Percentiles rank a stretch among this genome's conserved stretches.
Evolutionary conservation across 2,888 invertebrate species (phyloP).

Genomic region (Volucella inanis): DNA sequence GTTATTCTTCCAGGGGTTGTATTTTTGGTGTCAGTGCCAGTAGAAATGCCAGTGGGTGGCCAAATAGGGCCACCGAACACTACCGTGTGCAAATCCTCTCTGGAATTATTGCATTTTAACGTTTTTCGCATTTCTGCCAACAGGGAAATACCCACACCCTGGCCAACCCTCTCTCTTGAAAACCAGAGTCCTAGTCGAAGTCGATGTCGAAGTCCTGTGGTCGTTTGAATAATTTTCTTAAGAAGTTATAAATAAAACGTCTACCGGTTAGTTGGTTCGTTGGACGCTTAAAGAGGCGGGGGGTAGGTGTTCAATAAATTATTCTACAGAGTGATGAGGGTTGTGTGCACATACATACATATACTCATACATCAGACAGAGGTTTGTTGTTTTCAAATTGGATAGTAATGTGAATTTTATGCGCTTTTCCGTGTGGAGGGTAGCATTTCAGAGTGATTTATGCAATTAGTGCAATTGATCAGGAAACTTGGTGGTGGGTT

Average conservation of each 20-base stretch:
- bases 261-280: conserved; percentile 6
- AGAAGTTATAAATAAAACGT: conserved; percentile 64
- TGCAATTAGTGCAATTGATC: conserved; percentile 38
- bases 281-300: neutral
- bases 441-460: conserved; percentile 54
- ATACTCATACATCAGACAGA: conserved; percentile 9
- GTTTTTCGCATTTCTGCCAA: conserved; percentile 51
- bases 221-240: conserved; percentile 64
- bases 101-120: conserved; percentile 71
- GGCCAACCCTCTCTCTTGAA: neutral
- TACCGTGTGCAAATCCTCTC: conserved; percentile 31
- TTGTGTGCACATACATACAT: conserved; percentile 27
- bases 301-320: conserved; percentile 55
- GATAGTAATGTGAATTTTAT: conserved; percentile 70
- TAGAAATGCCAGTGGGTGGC: neutral
- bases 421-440: conserved; percentile 44
- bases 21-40: neutral
- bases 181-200: neutral
- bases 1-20: conserved; percentile 48
- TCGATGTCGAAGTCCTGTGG: conserved; percentile 39
- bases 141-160: too few relatives aligned
- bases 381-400: conserved; percentile 66
- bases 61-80: neutral
- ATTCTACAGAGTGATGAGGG: conserved; percentile 62
- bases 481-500: neutral